Conservation (phyloP, 53 echinoderm and acorn worm genomes). For the Holothuria scabra region DNA sequence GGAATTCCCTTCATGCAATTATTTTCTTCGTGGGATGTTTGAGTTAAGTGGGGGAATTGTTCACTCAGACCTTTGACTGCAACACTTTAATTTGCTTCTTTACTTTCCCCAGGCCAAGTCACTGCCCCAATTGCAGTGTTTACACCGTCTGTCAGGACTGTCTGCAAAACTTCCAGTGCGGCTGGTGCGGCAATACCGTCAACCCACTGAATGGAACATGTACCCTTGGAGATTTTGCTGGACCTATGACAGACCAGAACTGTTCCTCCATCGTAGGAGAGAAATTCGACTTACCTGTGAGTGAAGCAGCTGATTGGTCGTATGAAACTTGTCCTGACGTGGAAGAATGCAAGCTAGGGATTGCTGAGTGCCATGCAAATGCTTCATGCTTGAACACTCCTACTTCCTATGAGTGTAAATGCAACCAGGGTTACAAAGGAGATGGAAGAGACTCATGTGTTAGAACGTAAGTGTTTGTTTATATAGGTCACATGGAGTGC, state of each 20-base stretch:
- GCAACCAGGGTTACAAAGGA: conserved; percentile 82
- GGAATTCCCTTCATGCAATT: too few relatives aligned
- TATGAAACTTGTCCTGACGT: conserved; percentile 81
- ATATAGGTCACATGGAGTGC: too few relatives aligned
- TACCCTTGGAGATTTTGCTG: conserved; percentile 63
- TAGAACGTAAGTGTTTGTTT: conserved; percentile 74
- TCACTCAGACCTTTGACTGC: too few relatives aligned
- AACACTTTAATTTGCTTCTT: not conserved
- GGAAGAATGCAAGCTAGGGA: conserved; percentile 75
- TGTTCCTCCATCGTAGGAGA: conserved; percentile 67
- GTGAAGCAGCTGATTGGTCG: conserved; percentile 78
- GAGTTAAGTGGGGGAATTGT: too few relatives aligned
- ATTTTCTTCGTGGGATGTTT: too few relatives aligned
- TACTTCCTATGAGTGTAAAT: conserved; percentile 73
- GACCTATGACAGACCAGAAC: conserved; percentile 29
- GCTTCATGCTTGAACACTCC: conserved; percentile 83
- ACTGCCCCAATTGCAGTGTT: conserved; percentile 67
- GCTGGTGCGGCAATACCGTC: conserved; percentile 86
- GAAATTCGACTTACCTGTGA: conserved; percentile 1
- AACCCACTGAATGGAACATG: conserved; percentile 84
- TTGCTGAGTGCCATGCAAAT: conserved; percentile 79
- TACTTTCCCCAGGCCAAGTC: conserved; percentile 41
- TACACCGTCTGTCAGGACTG: conserved; percentile 66
- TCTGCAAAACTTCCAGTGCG: conserved; percentile 83
- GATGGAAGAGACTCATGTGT: conserved; percentile 69